These are phyloP conservation scores for Stichopus horrens DNA, from an alignment of 53 echinoderm and acorn worm species.

Conservation along the genomic window DNA sequence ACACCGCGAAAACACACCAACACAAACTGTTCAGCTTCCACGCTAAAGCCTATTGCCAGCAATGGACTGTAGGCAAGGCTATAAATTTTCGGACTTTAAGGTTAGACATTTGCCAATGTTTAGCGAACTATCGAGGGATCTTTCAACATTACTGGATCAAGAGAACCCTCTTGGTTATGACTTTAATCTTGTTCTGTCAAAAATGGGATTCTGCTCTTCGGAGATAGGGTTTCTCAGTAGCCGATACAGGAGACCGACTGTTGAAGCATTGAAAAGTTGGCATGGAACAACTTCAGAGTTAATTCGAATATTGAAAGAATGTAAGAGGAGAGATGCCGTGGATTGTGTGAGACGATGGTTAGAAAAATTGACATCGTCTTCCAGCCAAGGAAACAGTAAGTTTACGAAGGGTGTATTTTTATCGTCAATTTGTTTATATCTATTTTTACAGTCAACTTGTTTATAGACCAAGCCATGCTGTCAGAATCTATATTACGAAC, in stretches of 20 bases:
- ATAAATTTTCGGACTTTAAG: slow-evolving; percentile 8
- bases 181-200: neutral
- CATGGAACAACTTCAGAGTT: neutral
- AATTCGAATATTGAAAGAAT: neutral
- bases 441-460: no score
- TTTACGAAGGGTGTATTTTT: neutral
- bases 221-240: slow-evolving; percentile 20
- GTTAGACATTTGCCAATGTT: slow-evolving; percentile 19
- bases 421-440: no score
- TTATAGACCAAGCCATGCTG: no score
- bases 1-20: no score
- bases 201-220: neutral
- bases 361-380: neutral
- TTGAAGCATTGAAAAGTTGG: slow-evolving; percentile 32
- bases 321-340: slow-evolving; percentile 19
- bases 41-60: no score
- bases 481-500: no score
- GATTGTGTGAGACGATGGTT: slow-evolving; percentile 11
- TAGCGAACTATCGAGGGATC: neutral
- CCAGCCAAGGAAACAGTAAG: neutral
- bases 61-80: neutral
- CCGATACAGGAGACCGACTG: slow-evolving; percentile 19
- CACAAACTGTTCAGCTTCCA: no score
- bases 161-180: slow-evolving; percentile 29
- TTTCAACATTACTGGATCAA: slow-evolving; percentile 24